Base-by-base conservation (phyloP, 2,888 invertebrate genomes). In the Endomychus coccineus region DNA sequence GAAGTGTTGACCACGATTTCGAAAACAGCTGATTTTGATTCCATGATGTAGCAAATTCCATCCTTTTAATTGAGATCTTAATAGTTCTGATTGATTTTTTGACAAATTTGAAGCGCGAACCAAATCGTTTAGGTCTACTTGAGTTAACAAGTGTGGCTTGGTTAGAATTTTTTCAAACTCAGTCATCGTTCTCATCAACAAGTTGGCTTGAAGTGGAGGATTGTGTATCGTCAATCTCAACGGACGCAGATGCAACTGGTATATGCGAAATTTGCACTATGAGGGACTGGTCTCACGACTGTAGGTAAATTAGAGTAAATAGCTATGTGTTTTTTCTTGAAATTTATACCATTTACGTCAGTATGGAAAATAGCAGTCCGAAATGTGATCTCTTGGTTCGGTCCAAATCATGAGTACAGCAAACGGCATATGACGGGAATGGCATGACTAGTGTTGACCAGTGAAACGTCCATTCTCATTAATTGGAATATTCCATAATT, bases 61-160 rank as follows among this genome's bases (percentile, higher is more conserved):
- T 31, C 24, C 37, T 37, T 37, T 37, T 14, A 37, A 2, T 35
- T 14, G 10, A 16, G 37, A 33, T 12, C 23, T 27, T 34, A 38
- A 38, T 17, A 38, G 27, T 25, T 38, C 38, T 11, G 34, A 38
- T 21, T 23, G 34, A 16, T 37, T 34, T 23, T 37, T 37, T 34
- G 37, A 37, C 32, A 37, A 37, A 34, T 37, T 34, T 23, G 24
- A 23, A 27, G 35, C 38, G 2, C 27, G 9, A 19, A 19, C 21
- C 21, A 19, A 19, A 19, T 19, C 21, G n/a, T 19, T 19, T 19
- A 19, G 21, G 21, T 19, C 21, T 19, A 6, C 21, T 19, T 19
- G 21, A 19, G n/a, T n/a, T n/a, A n/a, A n/a, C n/a, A n/a, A n/a
- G n/a, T 19, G 21, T 19, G 21, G 21, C 21, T 19, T n/a, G 6